Base-by-base conservation (phyloP, 2,797 vertebrate genomes). In the Macropodus opercularis region DNA sequence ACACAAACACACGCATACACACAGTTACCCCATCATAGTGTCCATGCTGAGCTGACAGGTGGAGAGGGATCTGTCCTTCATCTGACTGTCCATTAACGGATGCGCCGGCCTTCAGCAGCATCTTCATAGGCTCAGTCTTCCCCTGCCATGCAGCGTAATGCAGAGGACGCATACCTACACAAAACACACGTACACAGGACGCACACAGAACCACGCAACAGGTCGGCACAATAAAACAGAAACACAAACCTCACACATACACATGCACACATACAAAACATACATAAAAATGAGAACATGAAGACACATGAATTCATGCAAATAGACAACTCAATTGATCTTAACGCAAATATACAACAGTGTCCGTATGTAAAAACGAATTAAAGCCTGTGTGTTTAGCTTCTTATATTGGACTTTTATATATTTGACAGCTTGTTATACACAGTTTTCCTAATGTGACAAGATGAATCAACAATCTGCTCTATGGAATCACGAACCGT, bases 141-240 rank as follows among this genome's bases (percentile, higher is more conserved):
- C 97, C 97, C 81, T 98, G 96, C 97, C 97, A 98, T 62, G 97
- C 96, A 0, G 96, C 97, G 0, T 98, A 98, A 87, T 99, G 97
- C 69, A 99, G 85, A 2, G 97, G 96, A 48, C 97, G 91, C 97
- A 98, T 99, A 62, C 96, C 97, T 98, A 43, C 51, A 70, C 63
- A 59, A 56, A 48, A 69, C 40, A 57, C 41, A 69, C 18, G 63
- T 47, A 70, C 24, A 57, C 24, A 40, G 41, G 10, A 40, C 9
- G 23, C 36, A 51, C 21, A 56, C 17, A 41, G 14, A 55, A 42
- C 48, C 15, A 63, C 48, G 67, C 11, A 13, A 41, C 39, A 41
- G 42, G 63, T 76, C 39, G 24, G 31, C 49, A 56, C 40, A 52
- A 71, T 14, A 63, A 36, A 36, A 17, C 15, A 52, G 26, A 48